Evolutionary conservation across 2,113 vertebrate species (phyloP).

Genomic region (Tinamus guttatus): DNA sequence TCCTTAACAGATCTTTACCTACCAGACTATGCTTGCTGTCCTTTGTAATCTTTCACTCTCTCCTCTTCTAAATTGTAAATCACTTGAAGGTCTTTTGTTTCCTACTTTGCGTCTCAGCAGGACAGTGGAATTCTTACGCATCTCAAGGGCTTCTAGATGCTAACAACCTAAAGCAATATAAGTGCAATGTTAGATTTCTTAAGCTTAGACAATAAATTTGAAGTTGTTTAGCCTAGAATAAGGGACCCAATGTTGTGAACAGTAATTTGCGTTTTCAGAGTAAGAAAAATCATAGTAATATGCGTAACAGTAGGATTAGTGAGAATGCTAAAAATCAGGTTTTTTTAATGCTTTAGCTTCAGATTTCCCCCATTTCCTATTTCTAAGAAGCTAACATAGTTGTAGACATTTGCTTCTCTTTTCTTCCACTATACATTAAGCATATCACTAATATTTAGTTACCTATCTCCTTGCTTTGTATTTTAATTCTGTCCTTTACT

Average conservation of each 20-base stretch:
- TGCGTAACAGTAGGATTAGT: neutral
- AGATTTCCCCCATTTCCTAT: neutral
- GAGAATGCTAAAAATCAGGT: neutral
- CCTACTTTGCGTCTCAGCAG: neutral
- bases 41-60: neutral
- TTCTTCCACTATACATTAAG: neutral
- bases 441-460: neutral
- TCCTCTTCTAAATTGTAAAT: neutral
- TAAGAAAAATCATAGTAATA: neutral
- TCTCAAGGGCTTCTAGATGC: neutral
- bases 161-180: neutral
- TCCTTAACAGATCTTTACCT: neutral
- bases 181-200: neutral
- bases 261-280: neutral
- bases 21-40: neutral
- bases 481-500: neutral
- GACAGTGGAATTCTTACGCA: neutral
- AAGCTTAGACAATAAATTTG: neutral
- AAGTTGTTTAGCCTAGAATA: neutral
- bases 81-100: neutral
- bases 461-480: neutral
- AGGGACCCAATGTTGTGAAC: neutral
- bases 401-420: neutral
- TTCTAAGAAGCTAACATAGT: neutral
- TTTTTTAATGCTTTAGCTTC: neutral